Percentiles rank a stretch among this genome's conserved stretches.
These are phyloP conservation scores for Uropetala carovei DNA, from an alignment of 2,888 invertebrate genomes.

Conservation along the genomic window DNA sequence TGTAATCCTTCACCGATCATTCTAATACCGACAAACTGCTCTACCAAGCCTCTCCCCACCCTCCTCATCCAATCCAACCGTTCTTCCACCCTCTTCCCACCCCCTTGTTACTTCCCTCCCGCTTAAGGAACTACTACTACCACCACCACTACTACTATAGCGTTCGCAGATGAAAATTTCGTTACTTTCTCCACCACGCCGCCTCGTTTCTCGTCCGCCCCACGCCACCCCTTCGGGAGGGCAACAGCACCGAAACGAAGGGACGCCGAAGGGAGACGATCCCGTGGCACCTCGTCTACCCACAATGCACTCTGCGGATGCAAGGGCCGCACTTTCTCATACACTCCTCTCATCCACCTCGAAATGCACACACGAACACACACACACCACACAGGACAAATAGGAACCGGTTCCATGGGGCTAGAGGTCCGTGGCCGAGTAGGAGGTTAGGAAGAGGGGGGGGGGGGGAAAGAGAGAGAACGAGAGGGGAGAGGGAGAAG, in stretches of 20 bases:
- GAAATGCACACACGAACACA: slow-evolving; percentile 55
- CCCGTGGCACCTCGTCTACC: slow-evolving; percentile 33
- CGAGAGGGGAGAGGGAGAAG: neutral
- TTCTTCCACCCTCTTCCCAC: neutral
- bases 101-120: neutral
- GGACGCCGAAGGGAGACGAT: neutral
- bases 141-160: neutral
- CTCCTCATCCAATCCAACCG: neutral
- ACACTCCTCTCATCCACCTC: slow-evolving; percentile 47
- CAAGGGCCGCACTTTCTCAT: slow-evolving; percentile 48
- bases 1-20: neutral
- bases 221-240: slow-evolving; percentile 22
- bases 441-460: slow-evolving; percentile 1
- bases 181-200: neutral
- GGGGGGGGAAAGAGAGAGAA: neutral
- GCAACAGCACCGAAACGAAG: slow-evolving; percentile 48
- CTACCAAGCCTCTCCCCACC: neutral
- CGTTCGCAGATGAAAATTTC: neutral
- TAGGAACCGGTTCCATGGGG: slow-evolving; percentile 62
- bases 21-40: neutral
- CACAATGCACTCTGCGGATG: slow-evolving; percentile 60
- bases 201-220: neutral
- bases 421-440: slow-evolving; percentile 61
- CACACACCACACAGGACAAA: slow-evolving; percentile 50
- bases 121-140: neutral